Evolutionary conservation across 2,113 vertebrate species (phyloP).

Genomic region (Edolisoma coerulescens): DNA sequence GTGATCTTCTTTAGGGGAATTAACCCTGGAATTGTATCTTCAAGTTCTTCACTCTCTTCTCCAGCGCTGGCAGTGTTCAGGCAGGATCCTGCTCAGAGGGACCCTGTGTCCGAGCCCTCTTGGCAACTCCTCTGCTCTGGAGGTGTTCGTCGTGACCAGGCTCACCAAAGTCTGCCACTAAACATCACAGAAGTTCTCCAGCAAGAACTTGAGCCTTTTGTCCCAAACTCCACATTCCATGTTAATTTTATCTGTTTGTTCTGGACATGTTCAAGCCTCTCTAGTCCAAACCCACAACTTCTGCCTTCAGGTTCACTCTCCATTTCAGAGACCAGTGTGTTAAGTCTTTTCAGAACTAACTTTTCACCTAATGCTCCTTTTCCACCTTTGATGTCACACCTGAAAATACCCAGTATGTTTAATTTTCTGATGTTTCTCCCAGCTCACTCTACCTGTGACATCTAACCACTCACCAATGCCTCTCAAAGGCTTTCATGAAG

Average conservation of each 20-base stretch:
- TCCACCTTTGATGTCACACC: not conserved
- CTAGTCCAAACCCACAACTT: not conserved
- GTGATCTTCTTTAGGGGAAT: not conserved
- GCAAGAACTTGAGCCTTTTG: not conserved
- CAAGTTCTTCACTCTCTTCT: not conserved
- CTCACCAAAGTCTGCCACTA: not conserved
- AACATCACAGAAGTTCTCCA: not conserved
- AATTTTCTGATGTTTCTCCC: not conserved
- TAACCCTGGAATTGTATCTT: not conserved
- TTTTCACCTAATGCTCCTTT: not conserved
- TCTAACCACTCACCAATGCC: not conserved
- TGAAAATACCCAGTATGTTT: not conserved
- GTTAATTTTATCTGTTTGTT: not conserved
- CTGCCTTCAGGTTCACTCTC: not conserved
- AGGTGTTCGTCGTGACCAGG: not conserved
- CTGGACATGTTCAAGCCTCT: not conserved
- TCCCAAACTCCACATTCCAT: not conserved
- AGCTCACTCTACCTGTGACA: not conserved
- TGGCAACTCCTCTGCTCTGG: not conserved
- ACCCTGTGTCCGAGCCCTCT: not conserved
- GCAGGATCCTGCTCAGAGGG: not conserved
- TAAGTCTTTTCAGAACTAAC: not conserved
- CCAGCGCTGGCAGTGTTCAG: not conserved
- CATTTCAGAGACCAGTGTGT: not conserved
- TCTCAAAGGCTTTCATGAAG: not conserved